Evolutionary conservation across 2,797 vertebrate genomes (phyloP).

Genomic region (Sphaeramia orbicularis): DNA sequence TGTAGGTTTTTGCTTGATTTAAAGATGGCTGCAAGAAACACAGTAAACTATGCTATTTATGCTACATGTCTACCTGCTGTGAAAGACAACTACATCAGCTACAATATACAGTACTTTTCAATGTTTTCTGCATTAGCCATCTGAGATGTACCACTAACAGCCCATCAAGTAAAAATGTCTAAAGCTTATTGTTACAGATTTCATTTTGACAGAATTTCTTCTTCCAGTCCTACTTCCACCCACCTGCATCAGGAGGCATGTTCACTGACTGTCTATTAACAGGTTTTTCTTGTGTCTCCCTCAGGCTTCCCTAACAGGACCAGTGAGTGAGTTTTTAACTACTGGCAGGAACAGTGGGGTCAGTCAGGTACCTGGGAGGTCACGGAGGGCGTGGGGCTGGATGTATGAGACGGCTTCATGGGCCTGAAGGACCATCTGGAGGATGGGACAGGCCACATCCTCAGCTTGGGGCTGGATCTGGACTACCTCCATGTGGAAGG

Average conservation of each 20-base stretch:
- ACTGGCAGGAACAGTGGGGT: conserved; percentile 82
- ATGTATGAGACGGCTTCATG: conserved; percentile 95
- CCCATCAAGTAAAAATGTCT: no score
- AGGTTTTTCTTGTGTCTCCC: conserved; percentile 19
- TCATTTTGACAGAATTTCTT: no score
- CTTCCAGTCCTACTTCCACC: no score
- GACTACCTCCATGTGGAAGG: conserved; percentile 93
- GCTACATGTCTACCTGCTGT: no score
- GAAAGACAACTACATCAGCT: no score
- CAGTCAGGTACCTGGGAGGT: conserved; percentile 78
- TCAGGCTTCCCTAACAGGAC: conserved; percentile 40
- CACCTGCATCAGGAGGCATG: neutral
- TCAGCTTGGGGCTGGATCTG: conserved; percentile 89
- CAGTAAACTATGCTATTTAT: no score
- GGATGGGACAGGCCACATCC: conserved; percentile 87
- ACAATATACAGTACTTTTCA: no score
- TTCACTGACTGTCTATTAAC: conserved; percentile 4
- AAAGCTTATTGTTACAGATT: no score
- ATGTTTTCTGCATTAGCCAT: no score
- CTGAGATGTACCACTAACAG: no score
- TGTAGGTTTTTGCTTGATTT: neutral
- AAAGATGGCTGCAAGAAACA: neutral
- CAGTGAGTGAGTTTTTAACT: conserved; percentile 30
- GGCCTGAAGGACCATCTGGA: conserved; percentile 96
- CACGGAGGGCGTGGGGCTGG: conserved; percentile 88